These are phyloP conservation scores for Muschampia plurimacula DNA, from an alignment of 2,888 invertebrate species.

Conservation along the genomic window DNA sequence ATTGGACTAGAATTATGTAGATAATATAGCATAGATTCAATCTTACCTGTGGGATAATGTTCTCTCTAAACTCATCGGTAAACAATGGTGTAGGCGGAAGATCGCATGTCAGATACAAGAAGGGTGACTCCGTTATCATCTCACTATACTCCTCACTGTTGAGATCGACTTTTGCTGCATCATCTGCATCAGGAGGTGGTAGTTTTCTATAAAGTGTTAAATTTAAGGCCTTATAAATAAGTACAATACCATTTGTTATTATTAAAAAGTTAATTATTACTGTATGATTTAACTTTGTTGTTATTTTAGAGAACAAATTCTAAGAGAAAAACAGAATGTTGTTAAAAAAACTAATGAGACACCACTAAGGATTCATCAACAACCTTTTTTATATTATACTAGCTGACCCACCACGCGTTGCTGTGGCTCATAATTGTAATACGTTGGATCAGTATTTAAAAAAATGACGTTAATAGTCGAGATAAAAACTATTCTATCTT, in stretches of 20 bases:
- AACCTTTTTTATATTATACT: too few species aligned
- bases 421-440: too few species aligned
- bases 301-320: too few species aligned
- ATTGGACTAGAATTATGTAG: too few species aligned
- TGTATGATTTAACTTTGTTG: neutral
- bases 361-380: too few species aligned
- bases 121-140: slow-evolving; percentile 95
- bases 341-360: too few species aligned
- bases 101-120: slow-evolving; percentile 98
- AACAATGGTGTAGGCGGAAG: slow-evolving; percentile 98
- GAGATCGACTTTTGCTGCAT: slow-evolving; percentile 93
- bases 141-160: slow-evolving; percentile 95
- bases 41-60: slow-evolving; percentile 98
- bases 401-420: too few species aligned
- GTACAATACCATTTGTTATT: too few species aligned
- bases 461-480: too few species aligned
- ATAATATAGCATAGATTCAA: neutral
- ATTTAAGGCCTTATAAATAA: neutral
- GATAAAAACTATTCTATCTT: too few species aligned
- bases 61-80: slow-evolving; percentile 98
- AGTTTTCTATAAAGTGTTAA: slow-evolving; percentile 88
- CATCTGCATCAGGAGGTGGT: slow-evolving; percentile 96
- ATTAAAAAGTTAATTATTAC: neutral
- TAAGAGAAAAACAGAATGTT: neutral
- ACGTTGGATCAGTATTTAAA: too few species aligned